Percentiles rank a stretch among this genome's conserved stretches.
These are phyloP conservation scores for Zapus hudsonius DNA, from an alignment of 2,113 vertebrate genomes.

Conservation along the genomic window DNA sequence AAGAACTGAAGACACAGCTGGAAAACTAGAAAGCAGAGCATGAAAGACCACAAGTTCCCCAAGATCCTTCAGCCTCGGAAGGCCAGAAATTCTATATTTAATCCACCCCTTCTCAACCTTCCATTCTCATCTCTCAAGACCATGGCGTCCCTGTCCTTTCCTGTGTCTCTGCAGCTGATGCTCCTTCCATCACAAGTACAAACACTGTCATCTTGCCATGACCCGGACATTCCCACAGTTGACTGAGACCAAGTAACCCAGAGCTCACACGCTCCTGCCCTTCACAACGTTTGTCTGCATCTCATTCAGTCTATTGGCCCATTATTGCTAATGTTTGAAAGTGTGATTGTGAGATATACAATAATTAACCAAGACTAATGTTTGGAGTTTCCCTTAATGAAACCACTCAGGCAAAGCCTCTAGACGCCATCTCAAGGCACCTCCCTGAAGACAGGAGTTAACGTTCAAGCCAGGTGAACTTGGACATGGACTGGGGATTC, in stretches of 20 bases:
- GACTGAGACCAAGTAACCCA: accelerated
- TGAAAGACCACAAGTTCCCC: background rate
- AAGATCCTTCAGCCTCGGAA: background rate
- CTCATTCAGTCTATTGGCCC: accelerated
- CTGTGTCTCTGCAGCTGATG: background rate
- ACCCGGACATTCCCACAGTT: accelerated
- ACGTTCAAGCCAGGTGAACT: background rate
- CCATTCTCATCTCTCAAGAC: background rate
- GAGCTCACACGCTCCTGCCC: accelerated
- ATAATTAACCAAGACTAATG: background rate
- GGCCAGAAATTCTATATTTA: background rate
- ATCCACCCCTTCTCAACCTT: accelerated
- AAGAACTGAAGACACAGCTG: accelerated
- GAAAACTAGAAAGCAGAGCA: background rate
- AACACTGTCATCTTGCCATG: background rate
- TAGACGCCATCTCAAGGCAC: background rate
- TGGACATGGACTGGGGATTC: background rate
- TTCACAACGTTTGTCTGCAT: accelerated
- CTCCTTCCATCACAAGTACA: background rate
- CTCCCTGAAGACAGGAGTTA: background rate
- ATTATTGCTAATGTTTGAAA: background rate
- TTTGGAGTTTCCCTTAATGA: background rate
- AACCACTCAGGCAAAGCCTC: background rate
- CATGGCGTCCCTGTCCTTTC: background rate
- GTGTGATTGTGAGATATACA: background rate